Conservation (phyloP, 2,113 vertebrate species). For the Corythornis cristatus region DNA sequence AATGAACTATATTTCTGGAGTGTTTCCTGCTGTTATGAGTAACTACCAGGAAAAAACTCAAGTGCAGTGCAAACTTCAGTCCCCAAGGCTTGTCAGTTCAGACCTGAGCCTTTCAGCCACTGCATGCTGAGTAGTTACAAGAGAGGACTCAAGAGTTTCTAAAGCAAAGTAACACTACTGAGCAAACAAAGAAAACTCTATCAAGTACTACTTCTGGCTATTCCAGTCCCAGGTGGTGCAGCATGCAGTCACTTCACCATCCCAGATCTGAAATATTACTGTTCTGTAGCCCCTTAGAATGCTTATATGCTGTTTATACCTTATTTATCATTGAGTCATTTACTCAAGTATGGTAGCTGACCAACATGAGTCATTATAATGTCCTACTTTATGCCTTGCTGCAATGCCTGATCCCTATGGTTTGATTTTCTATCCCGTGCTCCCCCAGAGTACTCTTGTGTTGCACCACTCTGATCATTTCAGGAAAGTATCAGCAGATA, state of each 20-base stretch:
- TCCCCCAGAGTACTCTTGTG: background rate
- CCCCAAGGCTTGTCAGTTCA: background rate
- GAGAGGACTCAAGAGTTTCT: background rate
- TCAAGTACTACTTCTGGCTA: background rate
- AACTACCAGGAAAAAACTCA: constrained; percentile 28
- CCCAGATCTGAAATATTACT: background rate
- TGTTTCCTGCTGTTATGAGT: constrained; percentile 50
- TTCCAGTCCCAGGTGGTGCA: background rate
- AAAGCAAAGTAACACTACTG: background rate
- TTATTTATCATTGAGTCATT: background rate
- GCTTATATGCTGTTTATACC: background rate
- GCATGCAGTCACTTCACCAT: background rate
- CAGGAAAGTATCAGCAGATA: background rate
- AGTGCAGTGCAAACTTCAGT: constrained; percentile 51
- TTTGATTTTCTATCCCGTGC: background rate
- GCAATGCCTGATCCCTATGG: accelerated
- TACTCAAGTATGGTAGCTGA: background rate
- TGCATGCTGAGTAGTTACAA: background rate
- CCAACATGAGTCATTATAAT: accelerated
- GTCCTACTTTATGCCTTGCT: background rate
- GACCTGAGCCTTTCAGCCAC: background rate
- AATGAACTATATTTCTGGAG: constrained; percentile 17
- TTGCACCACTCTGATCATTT: background rate
- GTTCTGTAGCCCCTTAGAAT: background rate
- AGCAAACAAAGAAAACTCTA: background rate